Base-by-base conservation (phyloP, 2,888 invertebrate species). In the Drosophila falleni region DNA sequence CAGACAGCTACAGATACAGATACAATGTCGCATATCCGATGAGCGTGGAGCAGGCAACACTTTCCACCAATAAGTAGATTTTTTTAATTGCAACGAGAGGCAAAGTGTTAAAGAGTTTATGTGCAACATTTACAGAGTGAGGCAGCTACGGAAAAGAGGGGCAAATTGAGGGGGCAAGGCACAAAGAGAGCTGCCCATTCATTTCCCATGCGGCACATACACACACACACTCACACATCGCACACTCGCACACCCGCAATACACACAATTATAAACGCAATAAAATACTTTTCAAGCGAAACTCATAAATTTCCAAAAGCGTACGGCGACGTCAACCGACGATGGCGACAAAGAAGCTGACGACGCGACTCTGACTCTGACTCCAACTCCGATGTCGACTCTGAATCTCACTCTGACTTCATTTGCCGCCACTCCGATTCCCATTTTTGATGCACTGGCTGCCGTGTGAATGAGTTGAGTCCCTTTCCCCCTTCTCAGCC, bases 41-140 rank as follows among this genome's bases (percentile, higher is more conserved):
- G 46, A 26, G 47, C 47, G 37, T 29, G 60, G 31, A 47, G 31
- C 56, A 33, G 59, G 39, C 69, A 78, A 78, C 74, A 75, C 64
- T 76, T 73, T 84, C 71, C 77, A 66, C 80, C 79, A 88, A 82
- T 89, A 89, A 89, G 88, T 78, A 72, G 74, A 74, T 67, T 64
- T 74, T 74, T 84, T 85, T 90, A 89, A 89, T 88, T 89, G 88
- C 91, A 86, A 77, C 86, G 76, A 83, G 90, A 85, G 89, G 89
- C 84, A 85, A 87, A 90, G 90, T 90, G 91, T 90, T 90, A 90
- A 90, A 90, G 90, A 90, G 90, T 91, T 91, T 91, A 90, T 91
- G 91, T 86, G 90, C 90, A 85, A 87, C 91, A 89, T 89, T 90
- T 87, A 90, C 77, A 54, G 74, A 77, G 71, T 70, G 65, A 19